These are phyloP conservation scores for Pristionchus fissidentatus DNA, from an alignment of 2,888 invertebrate genomes.

Conservation along the genomic window DNA sequence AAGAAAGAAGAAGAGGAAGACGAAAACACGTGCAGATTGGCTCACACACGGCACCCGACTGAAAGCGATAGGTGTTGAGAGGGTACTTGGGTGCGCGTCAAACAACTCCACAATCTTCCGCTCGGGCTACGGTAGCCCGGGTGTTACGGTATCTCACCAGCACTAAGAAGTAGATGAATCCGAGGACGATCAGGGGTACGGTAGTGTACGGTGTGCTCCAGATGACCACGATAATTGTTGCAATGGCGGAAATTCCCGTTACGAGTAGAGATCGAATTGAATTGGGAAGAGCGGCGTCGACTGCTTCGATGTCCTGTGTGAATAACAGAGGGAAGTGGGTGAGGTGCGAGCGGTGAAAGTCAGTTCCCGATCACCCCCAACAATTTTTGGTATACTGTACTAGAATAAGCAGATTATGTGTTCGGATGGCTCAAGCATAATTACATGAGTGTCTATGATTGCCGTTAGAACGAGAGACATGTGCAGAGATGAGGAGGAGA, in stretches of 20 bases:
- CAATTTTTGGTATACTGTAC: too few relatives aligned
- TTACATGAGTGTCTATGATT: too few relatives aligned
- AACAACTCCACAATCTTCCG: background rate
- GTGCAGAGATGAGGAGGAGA: slow-evolving; percentile 4
- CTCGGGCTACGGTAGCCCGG: too few relatives aligned
- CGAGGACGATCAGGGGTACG: slow-evolving; percentile 54
- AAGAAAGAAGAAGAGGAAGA: slow-evolving; percentile 27
- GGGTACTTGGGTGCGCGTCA: background rate
- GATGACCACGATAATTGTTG: slow-evolving; percentile 67
- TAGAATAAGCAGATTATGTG: too few relatives aligned
- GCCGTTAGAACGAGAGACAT: background rate
- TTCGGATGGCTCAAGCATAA: too few relatives aligned
- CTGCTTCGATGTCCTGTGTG: slow-evolving; percentile 66
- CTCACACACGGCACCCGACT: background rate
- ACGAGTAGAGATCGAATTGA: slow-evolving; percentile 74
- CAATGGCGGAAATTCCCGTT: slow-evolving; percentile 75
- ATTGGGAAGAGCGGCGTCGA: slow-evolving; percentile 62
- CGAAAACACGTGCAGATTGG: background rate
- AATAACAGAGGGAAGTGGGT: too few relatives aligned
- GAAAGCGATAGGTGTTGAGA: too few relatives aligned
- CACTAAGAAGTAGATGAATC: slow-evolving; percentile 57
- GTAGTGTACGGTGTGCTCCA: slow-evolving; percentile 56
- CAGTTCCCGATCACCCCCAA: too few relatives aligned
- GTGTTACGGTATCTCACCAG: slow-evolving; percentile 54
- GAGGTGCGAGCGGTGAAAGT: background rate